Evolutionary conservation across 2,113 vertebrate species (phyloP), one percentile per base, ranked within the genome.

Genomic region (Anoura caudifer): DNA sequence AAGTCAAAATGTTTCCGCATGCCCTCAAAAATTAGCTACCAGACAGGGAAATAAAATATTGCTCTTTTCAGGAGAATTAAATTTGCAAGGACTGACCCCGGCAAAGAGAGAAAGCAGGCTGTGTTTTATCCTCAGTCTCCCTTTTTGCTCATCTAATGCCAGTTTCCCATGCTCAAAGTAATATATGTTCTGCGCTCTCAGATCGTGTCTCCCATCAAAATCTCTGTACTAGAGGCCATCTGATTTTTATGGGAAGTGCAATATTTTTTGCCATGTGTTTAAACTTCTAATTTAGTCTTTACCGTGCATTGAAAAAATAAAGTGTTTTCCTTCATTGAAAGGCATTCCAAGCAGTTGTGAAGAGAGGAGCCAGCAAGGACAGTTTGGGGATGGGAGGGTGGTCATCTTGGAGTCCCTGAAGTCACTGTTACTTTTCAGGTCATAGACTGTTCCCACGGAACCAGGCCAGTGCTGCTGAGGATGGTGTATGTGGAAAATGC

Each of bases 181-280:
- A 33, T n/a, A 0, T 1, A 1, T 41, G 7, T 31, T 43, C 31
- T 81, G 4, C 72, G 19, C 2, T 36, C 3, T 65, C 24, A 28
- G 7, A 70, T 70, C 12, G 61, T 70, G 22, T 73, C 7, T 63
- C 2, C 38, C 28, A 43, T 80, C 41, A 47, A 90, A 86, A 72
- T 33, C 20, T 61, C 14, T 26, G 36, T 7, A 45, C 3, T 11
- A 61, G 50, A 56, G 1, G 3, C 4, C 41, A 56, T 67, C 28
- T 56, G 41, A 19, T 92, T 77, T 77, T 50, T 70, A 61, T 19
- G 54, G 3, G 31, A 70, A 70, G 54, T 95, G 10, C 26, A 82
- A 20, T 85, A 20, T 85, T 83, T 24, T 90, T 88, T 61, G 28
- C 50, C 50, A 61, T 52, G 10, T 65, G 24, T 70, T 85, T 87